Evolutionary conservation across 2,888 invertebrate genomes (phyloP), one percentile per base, ranked within the genome.

Genomic region (Macroteleia sp.): DNA sequence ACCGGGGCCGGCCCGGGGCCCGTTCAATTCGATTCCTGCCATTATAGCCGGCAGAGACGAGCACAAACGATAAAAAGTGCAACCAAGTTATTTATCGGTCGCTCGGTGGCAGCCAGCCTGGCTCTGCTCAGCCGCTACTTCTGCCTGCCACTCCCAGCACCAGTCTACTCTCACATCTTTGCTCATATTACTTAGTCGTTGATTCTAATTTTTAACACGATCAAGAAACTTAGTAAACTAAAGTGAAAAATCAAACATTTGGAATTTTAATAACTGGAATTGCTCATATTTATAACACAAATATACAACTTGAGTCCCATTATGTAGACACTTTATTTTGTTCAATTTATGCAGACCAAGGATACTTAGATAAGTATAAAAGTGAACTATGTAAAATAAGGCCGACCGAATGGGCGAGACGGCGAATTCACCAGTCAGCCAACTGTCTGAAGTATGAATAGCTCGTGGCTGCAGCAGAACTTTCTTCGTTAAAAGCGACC

Each of bases 51-150:
- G 54, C 71, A 64, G 73, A 62, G 73, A 44, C 64, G 56, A 69
- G 75, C 80, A 74, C 79, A 44, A 39, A 52, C 80, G 82, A 82
- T 83, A 86, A 87, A 87, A 86, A 77, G 84, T 83, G 75, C 80
- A 81, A 69, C 69, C 80, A 80, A 85, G 82, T 87, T 86, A 87
- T 88, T 88, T 86, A 86, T 87, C 86, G 83, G 82, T 76, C 77
- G 83, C 78, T 81, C 83, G 74, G 79, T 69, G 70, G 80, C 80
- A 84, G 85, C 80, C 83, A 80, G 81, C 82, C 81, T 74, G 83
- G 79, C 79, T 62, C 73, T 70, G 41, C 54, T 42, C 67, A 36
- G 42, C 44, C 52, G 57, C 69, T 57, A 34, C 57, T 61, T 42
- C 59, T 52, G 20, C 50, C 59, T 61, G 50, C 44, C 17, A 41